Percentiles rank a stretch among this genome's conserved stretches.
Conservation (phyloP, 2,113 vertebrate species). For the Sterrhoptilus dennistouni region DNA sequence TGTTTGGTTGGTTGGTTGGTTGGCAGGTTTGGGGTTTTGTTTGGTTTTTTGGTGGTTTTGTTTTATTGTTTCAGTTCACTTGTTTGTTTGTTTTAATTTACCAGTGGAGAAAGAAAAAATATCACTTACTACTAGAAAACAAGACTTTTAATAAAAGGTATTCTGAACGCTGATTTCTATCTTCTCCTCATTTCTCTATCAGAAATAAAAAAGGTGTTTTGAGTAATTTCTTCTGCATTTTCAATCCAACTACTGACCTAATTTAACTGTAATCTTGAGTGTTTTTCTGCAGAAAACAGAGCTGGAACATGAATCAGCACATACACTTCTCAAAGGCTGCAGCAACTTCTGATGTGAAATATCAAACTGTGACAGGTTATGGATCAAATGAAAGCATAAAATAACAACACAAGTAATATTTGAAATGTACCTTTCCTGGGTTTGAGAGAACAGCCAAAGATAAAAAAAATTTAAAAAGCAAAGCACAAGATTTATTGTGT, state of each 20-base stretch:
- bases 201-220: neutral
- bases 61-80: neutral
- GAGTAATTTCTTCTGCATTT: neutral
- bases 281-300: neutral
- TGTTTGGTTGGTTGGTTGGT: no score
- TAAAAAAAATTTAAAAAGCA: neutral
- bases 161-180: neutral
- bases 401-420: neutral
- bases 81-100: neutral
- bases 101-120: neutral
- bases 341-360: neutral
- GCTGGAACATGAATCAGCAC: neutral
- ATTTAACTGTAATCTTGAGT: neutral
- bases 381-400: neutral
- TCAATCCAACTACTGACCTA: neutral
- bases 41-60: neutral
- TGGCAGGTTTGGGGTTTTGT: neutral
- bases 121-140: neutral
- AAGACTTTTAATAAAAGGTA: neutral
- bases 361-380: neutral
- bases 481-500: neutral
- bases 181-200: neutral
- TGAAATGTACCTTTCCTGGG: neutral
- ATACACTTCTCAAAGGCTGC: neutral
- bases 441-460: neutral